Base-by-base conservation (phyloP, 1,140 invertebrate species). In the Eumaeus atala region DNA sequence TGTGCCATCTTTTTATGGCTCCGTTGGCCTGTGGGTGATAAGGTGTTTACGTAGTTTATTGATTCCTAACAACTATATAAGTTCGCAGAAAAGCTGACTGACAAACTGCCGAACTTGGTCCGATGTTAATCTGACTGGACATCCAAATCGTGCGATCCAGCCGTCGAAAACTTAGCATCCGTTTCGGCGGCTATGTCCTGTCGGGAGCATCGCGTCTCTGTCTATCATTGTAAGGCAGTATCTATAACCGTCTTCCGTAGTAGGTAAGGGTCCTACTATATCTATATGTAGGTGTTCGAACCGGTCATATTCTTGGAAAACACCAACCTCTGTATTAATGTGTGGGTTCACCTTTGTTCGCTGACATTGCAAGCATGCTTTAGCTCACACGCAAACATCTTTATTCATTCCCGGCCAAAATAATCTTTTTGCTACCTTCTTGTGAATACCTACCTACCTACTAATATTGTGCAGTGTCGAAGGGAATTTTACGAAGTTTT, bases 131-230 rank as follows among this genome's bases (percentile, higher is more conserved):
- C 48, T 52, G 1, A 56, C 5, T 0, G 76, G 74, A 4, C 61
- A 60, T 6, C 79, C 77, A 52, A 67, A 83, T 9, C 67, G 59
- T 3, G 58, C 16, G 9, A 81, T 70, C 74, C 78, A 84, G 3
- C 55, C 21, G 42, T 35, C 10, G 60, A 57, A 0, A 51, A 49
- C 42, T 38, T 56, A 9, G 74, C 64, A n/a, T 71, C 59, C 0
- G 61, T 64, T 42, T 73, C 61, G 4, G 84, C 80, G 8, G 67
- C 64, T 1, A 81, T 85, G 34, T 89, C 75, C 11, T 54, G n/a
- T 0, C 87, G 42, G 1, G 87, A 1, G 82, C 80, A 68, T 88
- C 87, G 88, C 85, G 51, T 68, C 83, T 34, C 79, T 48, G 55
- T 89, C 88, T 9, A 59, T 59, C 12, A 65, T 65, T 0, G 59